Evolutionary conservation across 2,113 vertebrate genomes (phyloP).

Genomic region (Prietella phreatophila): DNA sequence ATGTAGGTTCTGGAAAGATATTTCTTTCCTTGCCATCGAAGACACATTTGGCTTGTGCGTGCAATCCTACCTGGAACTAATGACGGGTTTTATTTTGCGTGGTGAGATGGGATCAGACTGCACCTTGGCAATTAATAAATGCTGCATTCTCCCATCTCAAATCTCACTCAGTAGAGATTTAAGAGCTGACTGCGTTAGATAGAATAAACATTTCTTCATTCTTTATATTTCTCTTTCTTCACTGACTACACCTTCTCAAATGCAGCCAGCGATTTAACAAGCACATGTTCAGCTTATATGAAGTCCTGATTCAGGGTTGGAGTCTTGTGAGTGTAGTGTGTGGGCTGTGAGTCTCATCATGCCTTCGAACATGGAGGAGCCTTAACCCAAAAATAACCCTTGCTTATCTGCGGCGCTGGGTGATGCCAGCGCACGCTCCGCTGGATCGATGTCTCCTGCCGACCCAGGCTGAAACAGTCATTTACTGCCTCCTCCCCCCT

Average conservation of each 20-base stretch:
- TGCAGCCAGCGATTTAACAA: neutral
- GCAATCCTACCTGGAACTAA: slow-evolving; percentile 28
- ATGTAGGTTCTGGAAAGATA: slow-evolving; percentile 34
- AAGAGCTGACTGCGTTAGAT: neutral
- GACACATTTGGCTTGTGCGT: slow-evolving; percentile 45
- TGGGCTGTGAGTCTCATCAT: slow-evolving; percentile 46
- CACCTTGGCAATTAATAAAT: slow-evolving; percentile 29
- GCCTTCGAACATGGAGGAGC: slow-evolving; percentile 63
- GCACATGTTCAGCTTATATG: neutral
- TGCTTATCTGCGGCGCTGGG: slow-evolving; percentile 51
- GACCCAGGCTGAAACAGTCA: slow-evolving; percentile 57
- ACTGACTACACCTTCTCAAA: slow-evolving; percentile 12
- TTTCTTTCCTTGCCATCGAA: slow-evolving; percentile 50
- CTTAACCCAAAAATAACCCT: slow-evolving; percentile 67
- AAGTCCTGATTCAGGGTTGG: slow-evolving; percentile 7
- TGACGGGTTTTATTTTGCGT: neutral
- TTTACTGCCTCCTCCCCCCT: slow-evolving; percentile 43
- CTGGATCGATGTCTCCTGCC: slow-evolving; percentile 60
- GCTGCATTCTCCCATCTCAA: slow-evolving; percentile 18
- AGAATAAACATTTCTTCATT: neutral
- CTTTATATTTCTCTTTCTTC: neutral
- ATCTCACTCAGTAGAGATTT: slow-evolving; percentile 31
- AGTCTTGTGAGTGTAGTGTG: neutral
- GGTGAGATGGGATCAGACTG: slow-evolving; percentile 35
- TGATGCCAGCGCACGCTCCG: slow-evolving; percentile 57